Percentiles rank a stretch among this genome's conserved stretches.
phyloP scores from a whole-genome alignment of 2,888 invertebrate species.

The Silvanus unidentatus region DNA sequence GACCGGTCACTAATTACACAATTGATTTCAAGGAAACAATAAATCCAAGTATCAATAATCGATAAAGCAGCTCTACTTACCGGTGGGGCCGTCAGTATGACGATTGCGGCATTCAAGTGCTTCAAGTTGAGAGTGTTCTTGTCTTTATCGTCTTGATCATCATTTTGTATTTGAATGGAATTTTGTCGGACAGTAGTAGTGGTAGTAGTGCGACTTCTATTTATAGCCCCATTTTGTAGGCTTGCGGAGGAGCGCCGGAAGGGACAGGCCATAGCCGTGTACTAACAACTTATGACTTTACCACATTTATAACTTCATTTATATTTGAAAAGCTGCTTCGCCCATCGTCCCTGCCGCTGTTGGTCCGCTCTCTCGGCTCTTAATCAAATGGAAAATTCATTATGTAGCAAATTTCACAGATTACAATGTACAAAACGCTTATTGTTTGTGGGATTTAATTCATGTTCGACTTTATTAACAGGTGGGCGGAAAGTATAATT shows the following conservation, averaged over 20 bases:
- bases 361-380: too few species aligned
- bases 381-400: too few species aligned
- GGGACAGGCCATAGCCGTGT: conserved; percentile 46
- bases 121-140: conserved; percentile 67
- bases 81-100: conserved; percentile 74
- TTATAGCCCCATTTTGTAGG: conserved; percentile 12
- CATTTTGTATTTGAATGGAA: conserved; percentile 55
- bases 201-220: conserved; percentile 41
- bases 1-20: too few species aligned
- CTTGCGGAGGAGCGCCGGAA: conserved; percentile 53
- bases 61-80: too few species aligned
- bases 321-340: conserved; percentile 13
- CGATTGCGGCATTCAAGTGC: conserved; percentile 74
- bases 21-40: too few species aligned
- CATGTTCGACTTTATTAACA: too few species aligned
- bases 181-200: conserved; percentile 62
- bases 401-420: too few species aligned
- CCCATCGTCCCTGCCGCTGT: neutral
- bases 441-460: too few species aligned
- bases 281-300: conserved; percentile 12
- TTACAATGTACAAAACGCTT: too few species aligned
- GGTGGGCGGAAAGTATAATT: too few species aligned
- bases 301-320: conserved; percentile 21
- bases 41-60: too few species aligned
- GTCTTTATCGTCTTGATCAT: conserved; percentile 57